Percentiles rank a stretch among this genome's conserved stretches.
Evolutionary conservation across 1,140 invertebrate genomes (phyloP).

Genomic region (Hyles euphorbiae): DNA sequence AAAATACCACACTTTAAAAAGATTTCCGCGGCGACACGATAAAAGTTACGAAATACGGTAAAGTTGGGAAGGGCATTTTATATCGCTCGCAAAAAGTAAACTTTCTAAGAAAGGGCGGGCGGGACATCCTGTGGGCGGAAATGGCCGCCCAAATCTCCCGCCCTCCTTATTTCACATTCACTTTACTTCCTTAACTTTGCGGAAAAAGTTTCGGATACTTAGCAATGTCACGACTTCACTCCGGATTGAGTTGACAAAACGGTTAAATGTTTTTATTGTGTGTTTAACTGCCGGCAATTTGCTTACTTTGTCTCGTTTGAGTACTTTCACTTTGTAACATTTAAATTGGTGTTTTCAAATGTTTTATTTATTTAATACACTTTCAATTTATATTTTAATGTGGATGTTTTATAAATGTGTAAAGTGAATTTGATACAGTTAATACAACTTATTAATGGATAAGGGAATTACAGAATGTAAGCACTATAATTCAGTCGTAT

Average conservation of each 20-base stretch:
- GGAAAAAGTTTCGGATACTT: conserved; percentile 62
- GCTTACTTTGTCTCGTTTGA: conserved; percentile 4
- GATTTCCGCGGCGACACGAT: too few species aligned
- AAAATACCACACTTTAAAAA: too few species aligned
- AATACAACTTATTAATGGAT: conserved; percentile 1
- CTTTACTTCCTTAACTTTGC: conserved; percentile 53
- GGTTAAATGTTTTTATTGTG: conserved; percentile 37
- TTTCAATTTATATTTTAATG: too few species aligned
- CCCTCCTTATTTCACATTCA: conserved; percentile 67
- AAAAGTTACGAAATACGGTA: too few species aligned
- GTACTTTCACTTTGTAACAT: neutral
- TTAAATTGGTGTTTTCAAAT: neutral
- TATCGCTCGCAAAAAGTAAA: conserved; percentile 30
- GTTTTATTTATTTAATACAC: conserved; percentile 4
- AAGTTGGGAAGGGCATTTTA: neutral
- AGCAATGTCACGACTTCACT: conserved; percentile 53
- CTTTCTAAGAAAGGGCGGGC: conserved; percentile 55
- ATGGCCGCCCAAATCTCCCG: conserved; percentile 46
- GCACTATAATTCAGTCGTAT: conserved; percentile 46
- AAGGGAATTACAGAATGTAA: neutral
- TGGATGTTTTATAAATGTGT: too few species aligned
- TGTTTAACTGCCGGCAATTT: conserved; percentile 7
- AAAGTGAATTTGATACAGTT: neutral
- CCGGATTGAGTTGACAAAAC: conserved; percentile 19
- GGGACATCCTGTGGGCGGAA: conserved; percentile 35